phyloP scores from a whole-genome alignment of 1,140 invertebrate species.

The Cydia strobilella region DNA sequence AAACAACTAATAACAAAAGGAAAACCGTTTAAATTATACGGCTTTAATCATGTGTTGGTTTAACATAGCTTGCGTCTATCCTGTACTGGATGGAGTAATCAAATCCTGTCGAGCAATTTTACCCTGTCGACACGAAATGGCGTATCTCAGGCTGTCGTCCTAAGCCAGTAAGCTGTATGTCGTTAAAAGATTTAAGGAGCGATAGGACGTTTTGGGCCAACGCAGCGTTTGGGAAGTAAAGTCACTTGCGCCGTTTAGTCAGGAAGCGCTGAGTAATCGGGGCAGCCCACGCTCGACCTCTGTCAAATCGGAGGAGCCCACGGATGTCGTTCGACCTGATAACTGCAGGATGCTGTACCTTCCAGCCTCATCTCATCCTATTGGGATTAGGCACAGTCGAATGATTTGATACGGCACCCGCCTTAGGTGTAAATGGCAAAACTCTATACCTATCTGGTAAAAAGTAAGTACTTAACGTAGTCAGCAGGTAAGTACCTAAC shows the following conservation, averaged over 20 bases:
- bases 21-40: constrained; percentile 38
- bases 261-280: constrained; percentile 52
- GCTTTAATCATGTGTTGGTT: constrained; percentile 33
- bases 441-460: too few relatives aligned
- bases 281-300: constrained; percentile 61
- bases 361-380: constrained; percentile 16
- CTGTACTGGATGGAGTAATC: constrained; percentile 47
- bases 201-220: constrained; percentile 31
- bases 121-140: not conserved
- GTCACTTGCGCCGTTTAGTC: not conserved
- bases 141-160: not conserved
- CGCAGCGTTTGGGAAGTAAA: not conserved
- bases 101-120: constrained; percentile 51
- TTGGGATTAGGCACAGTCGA: constrained; percentile 20
- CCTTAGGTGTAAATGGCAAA: not conserved
- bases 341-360: constrained; percentile 41
- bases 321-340: constrained; percentile 40
- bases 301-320: constrained; percentile 64
- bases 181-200: not conserved
- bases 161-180: not conserved
- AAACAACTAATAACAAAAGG: not conserved
- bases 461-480: too few relatives aligned
- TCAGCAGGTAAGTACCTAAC: too few relatives aligned
- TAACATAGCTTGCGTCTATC: constrained; percentile 6
- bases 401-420: not conserved